Evolutionary conservation across 2,888 invertebrate species (phyloP).

Genomic region (Portevinia maculata): DNA sequence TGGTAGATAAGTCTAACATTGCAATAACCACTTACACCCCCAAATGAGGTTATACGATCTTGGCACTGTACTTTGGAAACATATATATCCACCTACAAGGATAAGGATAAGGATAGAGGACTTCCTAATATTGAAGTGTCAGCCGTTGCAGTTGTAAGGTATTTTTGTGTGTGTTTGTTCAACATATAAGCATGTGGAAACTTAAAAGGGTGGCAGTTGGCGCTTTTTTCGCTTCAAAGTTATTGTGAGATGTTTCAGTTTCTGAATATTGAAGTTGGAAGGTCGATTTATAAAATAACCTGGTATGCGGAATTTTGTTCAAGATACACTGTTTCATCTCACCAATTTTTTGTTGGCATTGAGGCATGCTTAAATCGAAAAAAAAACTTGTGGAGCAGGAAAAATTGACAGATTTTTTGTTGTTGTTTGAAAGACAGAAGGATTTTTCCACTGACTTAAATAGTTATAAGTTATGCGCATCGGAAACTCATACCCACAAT

Average conservation of each 20-base stretch:
- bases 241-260: constrained; percentile 38
- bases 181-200: constrained; percentile 4
- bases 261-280: constrained; percentile 49
- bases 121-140: constrained; percentile 49
- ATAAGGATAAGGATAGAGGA: constrained; percentile 7
- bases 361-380: constrained; percentile 11
- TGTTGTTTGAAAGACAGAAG: constrained; percentile 9
- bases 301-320: constrained; percentile 24
- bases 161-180: constrained; percentile 3
- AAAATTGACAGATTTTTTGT: constrained; percentile 17
- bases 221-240: background rate
- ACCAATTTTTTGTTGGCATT: constrained; percentile 15
- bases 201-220: constrained; percentile 2
- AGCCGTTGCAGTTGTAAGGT: constrained; percentile 26
- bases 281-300: constrained; percentile 47
- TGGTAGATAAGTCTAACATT: constrained; percentile 42
- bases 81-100: background rate
- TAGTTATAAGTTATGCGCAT: constrained; percentile 16
- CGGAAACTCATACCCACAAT: constrained; percentile 2
- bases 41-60: constrained; percentile 26
- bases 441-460: background rate
- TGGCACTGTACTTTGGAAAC: constrained; percentile 39
- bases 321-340: constrained; percentile 49
- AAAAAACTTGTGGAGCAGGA: constrained; percentile 2
- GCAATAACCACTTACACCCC: constrained; percentile 23